These are phyloP conservation scores for Acipenser transmontanus DNA, from an alignment of 2,797 vertebrate genomes.

Conservation along the genomic window DNA sequence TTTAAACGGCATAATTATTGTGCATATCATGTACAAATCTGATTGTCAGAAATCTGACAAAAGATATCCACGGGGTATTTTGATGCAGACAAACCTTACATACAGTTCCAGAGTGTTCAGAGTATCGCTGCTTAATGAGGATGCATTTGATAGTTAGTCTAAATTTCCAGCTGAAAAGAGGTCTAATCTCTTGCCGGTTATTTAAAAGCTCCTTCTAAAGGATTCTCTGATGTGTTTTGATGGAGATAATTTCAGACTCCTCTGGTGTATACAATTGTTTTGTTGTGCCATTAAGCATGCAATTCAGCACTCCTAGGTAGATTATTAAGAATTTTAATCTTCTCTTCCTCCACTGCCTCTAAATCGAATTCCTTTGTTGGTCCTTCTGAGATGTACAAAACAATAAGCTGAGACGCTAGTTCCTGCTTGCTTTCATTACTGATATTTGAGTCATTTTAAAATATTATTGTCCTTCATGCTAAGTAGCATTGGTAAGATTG, in stretches of 20 bases:
- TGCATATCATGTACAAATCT: not conserved
- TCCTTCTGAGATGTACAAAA: no score
- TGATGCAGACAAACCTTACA: not conserved
- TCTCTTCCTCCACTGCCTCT: constrained; percentile 30
- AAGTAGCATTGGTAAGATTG: no score
- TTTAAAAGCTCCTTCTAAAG: constrained; percentile 26
- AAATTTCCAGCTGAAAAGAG: constrained; percentile 1
- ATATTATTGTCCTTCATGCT: no score
- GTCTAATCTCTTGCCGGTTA: constrained; percentile 10
- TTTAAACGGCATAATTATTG: constrained; percentile 4
- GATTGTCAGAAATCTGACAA: not conserved
- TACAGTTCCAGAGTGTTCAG: not conserved
- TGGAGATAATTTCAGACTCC: constrained; percentile 54
- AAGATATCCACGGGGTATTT: not conserved
- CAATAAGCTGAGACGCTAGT: no score
- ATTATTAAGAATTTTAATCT: constrained; percentile 67
- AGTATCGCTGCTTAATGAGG: constrained; percentile 9
- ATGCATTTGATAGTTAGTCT: constrained; percentile 10
- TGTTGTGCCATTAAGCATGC: constrained; percentile 61
- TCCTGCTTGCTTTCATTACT: no score
- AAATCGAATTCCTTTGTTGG: constrained; percentile 30
- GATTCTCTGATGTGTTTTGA: constrained; percentile 45
- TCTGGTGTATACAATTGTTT: constrained; percentile 54
- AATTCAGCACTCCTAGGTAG: constrained; percentile 47
- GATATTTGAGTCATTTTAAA: no score